A percentile compares a stretch with the other conserved stretches of the same genome.
phyloP scores from a whole-genome alignment of 2,797 vertebrate species.

The Muscicapa striata region DNA sequence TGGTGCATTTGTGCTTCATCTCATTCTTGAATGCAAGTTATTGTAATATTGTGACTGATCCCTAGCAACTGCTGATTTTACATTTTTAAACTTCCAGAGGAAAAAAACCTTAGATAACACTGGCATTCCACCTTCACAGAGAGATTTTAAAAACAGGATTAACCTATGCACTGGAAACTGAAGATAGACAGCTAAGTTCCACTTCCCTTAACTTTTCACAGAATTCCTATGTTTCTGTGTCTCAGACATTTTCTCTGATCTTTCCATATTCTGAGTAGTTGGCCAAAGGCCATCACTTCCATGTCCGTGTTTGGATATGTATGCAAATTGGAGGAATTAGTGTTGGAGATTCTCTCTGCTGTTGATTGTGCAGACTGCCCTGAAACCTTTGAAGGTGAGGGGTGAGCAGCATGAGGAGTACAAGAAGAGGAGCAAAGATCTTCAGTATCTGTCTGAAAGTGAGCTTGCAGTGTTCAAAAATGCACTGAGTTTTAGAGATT shows the following conservation, averaged over 20 bases:
- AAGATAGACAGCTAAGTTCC: neutral
- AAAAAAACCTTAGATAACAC: neutral
- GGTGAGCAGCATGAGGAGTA: neutral
- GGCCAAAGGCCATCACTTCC: neutral
- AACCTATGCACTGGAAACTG: neutral
- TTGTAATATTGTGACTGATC: slow-evolving; percentile 27
- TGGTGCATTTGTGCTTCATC: neutral
- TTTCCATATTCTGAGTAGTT: neutral
- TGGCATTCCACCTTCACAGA: neutral
- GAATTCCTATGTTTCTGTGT: neutral
- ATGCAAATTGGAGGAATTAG: neutral
- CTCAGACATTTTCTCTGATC: neutral
- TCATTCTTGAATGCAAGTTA: neutral
- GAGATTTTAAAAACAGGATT: neutral
- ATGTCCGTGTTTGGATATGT: accelerated
- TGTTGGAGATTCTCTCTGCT: neutral
- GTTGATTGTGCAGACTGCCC: neutral
- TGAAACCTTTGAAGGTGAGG: neutral
- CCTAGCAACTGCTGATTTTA: slow-evolving; percentile 9
- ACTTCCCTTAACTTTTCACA: neutral
- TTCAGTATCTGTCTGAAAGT: neutral
- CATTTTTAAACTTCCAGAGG: neutral
- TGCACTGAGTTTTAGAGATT: neutral
- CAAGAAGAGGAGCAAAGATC: neutral
- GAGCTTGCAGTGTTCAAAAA: neutral